Evolutionary conservation across 2,888 invertebrate species (phyloP).

Genomic region (Tachina grossa): DNA sequence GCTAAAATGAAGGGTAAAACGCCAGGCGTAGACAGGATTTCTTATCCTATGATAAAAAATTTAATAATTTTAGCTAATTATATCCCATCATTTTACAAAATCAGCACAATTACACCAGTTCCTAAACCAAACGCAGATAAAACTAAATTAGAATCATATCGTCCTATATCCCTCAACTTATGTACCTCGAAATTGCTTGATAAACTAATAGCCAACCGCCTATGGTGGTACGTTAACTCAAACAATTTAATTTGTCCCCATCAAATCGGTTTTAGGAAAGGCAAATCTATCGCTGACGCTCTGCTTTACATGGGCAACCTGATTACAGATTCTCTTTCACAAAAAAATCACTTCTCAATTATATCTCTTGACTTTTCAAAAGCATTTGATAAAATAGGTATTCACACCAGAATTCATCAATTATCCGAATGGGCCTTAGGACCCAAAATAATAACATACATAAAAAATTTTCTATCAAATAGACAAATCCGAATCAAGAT

Average conservation of each 20-base stretch:
- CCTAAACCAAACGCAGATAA: conserved; percentile 64
- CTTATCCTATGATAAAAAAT: conserved; percentile 53
- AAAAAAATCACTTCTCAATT: conserved; percentile 35
- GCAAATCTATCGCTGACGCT: conserved; percentile 37
- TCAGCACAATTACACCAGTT: conserved; percentile 59
- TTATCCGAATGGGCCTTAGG: conserved; percentile 31
- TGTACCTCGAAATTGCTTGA: conserved; percentile 65
- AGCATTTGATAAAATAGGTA: conserved; percentile 66
- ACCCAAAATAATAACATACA: conserved; percentile 46
- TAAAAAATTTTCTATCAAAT: conserved; percentile 34
- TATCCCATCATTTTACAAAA: conserved; percentile 65
- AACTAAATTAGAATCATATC: conserved; percentile 59
- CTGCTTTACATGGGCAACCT: conserved; percentile 65
- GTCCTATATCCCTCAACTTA: conserved; percentile 68
- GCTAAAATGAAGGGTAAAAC: not conserved
- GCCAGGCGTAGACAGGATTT: conserved; percentile 48
- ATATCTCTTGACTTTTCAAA: conserved; percentile 65
- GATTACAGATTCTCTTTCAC: conserved; percentile 22
- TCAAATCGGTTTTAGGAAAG: conserved; percentile 47
- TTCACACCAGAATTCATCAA: conserved; percentile 57
- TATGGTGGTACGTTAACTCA: conserved; percentile 60
- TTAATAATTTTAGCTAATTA: not conserved
- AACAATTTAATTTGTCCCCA: conserved; percentile 44
- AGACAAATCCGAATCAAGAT: conserved; percentile 44
- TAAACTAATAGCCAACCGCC: conserved; percentile 56